Evolutionary conservation across 2,797 vertebrate genomes (phyloP).

Genomic region (Rhodeus uyekii): DNA sequence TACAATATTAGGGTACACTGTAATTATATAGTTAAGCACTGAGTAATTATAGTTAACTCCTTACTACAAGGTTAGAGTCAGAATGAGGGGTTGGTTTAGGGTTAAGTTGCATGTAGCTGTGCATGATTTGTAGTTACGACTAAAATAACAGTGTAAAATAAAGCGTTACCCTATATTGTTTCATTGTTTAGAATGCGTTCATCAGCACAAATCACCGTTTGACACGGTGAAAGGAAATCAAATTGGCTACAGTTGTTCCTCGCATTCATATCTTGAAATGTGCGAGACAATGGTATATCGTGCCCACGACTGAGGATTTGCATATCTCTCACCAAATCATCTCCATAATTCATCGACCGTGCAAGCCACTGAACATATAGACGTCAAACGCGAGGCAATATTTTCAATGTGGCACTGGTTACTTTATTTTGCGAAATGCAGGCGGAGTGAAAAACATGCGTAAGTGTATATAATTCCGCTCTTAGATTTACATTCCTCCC

Average conservation of each 20-base stretch:
- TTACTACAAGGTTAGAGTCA: too few species aligned
- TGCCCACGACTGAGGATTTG: constrained; percentile 50
- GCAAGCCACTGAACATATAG: constrained; percentile 50
- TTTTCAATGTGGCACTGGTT: constrained; percentile 33
- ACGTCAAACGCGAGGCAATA: constrained; percentile 42
- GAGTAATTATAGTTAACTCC: too few species aligned
- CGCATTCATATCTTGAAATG: not conserved
- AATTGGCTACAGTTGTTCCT: not conserved
- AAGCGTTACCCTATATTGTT: not conserved
- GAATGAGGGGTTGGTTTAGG: too few species aligned
- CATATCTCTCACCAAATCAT: constrained; percentile 45
- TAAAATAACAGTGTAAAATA: too few species aligned
- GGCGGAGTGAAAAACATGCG: constrained; percentile 53
- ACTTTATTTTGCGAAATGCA: constrained; percentile 55
- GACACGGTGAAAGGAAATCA: not conserved
- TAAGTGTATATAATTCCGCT: constrained; percentile 67
- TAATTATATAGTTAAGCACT: too few species aligned
- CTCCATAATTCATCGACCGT: constrained; percentile 57
- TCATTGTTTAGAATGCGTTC: constrained; percentile 19
- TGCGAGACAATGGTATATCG: not conserved
- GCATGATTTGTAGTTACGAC: too few species aligned
- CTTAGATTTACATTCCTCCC: constrained; percentile 70
- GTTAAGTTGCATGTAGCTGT: too few species aligned
- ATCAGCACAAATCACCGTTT: constrained; percentile 13
- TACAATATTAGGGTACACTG: not conserved